Base-by-base conservation (phyloP, 2,888 invertebrate genomes). In the Rhamphomyia laevipes region DNA sequence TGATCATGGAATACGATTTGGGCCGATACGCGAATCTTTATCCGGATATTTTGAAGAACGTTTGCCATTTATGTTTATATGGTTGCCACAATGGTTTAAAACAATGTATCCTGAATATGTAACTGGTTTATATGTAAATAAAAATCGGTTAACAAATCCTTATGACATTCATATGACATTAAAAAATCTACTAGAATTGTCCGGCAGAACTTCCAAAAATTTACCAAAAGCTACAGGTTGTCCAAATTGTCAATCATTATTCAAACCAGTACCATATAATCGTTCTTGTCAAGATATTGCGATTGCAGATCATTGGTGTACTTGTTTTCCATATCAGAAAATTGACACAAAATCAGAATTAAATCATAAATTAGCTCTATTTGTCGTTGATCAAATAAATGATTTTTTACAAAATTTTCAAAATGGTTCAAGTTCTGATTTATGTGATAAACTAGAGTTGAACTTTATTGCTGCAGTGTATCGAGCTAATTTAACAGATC, bases 151-250 rank as follows among this genome's bases (percentile, higher is more conserved):
- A 46, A 78, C 82, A 0, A 84, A 82, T 15, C 87, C 87, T 0
- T 87, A 80, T 58, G 88, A 89, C 61, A 62, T 88, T 1, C 80
- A 84, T 60, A 76, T 82, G 66, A 87, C 86, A 0, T 64, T 87
- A 1, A 69, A 80, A 43, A 79, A 85, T 55, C 70, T 86, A 41
- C 65, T 82, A 7, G 62, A 66, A 6, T 56, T 81, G 37, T 76
- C 80, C 0, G 72, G 73, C 1, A 70, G 73, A 1, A 67, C 71
- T 4, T 48, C 50, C 0, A 27, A 5, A 6, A 56, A 58, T 2
- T 57, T 64, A 13, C 62, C 61, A 43, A 59, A 63, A 2, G 74
- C 77, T 45, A 63, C 65, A 45, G 77, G 75, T n/a, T 86, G 86
- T 60, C 74, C 77, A 0, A 75, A 71, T 4, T 86, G 87, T 59